phyloP scores from a whole-genome alignment of 2,113 vertebrate genomes.

The rabbit (Oryctolagus cuniculus) region mOryCun1.1 NC_091435.1:165151501-165152000 shows the following conservation, averaged over 20 bases:
- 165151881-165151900: no score
- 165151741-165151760: neutral
- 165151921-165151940: no score
- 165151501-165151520: neutral
- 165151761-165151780: neutral
- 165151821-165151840: neutral
- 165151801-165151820: neutral
- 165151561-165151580: neutral
- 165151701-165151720: neutral
- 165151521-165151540: neutral
- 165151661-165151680: neutral
- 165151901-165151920: no score
- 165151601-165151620: neutral
- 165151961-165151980: no score
- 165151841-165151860: neutral
- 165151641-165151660: neutral
- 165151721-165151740: neutral
- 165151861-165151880: no score
- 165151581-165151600: neutral
- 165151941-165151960: no score
- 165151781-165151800: neutral
- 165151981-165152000: no score
- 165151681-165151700: neutral
- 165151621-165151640: neutral
- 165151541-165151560: no score